These are phyloP conservation scores for Microtus ochrogaster DNA, from an alignment of 2,113 vertebrate genomes.

Conservation along the genomic window DNA sequence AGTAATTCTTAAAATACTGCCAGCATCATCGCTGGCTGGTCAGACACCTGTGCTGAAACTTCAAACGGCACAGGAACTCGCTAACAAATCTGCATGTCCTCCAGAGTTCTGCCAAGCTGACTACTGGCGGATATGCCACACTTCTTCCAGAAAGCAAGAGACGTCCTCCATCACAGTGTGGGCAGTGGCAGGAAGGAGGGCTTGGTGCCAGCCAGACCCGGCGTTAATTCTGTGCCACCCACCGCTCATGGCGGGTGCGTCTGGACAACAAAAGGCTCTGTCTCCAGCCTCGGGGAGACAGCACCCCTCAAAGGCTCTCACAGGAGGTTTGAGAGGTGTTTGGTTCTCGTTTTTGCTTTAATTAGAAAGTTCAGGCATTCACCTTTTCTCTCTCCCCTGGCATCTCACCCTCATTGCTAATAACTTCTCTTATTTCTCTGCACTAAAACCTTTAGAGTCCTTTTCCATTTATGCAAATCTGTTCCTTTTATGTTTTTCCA, in stretches of 20 bases:
- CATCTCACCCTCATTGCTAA: not conserved
- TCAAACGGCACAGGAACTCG: not conserved
- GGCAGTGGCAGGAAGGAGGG: not conserved
- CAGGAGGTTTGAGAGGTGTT: not conserved
- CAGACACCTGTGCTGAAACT: not conserved
- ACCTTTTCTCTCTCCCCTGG: not conserved
- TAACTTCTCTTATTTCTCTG: not conserved
- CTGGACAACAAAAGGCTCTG: not conserved
- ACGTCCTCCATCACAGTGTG: not conserved
- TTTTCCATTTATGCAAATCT: not conserved
- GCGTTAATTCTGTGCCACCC: not conserved
- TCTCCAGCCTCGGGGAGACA: not conserved
- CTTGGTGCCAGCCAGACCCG: not conserved
- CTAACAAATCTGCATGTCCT: not conserved
- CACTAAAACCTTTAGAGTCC: not conserved
- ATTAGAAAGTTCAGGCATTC: not conserved
- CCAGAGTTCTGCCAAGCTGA: not conserved
- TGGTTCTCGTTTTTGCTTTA: slow-evolving; percentile 5
- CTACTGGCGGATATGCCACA: not conserved
- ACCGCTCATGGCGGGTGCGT: not conserved
- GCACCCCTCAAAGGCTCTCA: not conserved
- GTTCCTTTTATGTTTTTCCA: not conserved
- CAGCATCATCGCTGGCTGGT: not conserved
- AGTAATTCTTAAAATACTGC: slow-evolving; percentile 19
- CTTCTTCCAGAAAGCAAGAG: slow-evolving; percentile 11